Base-by-base conservation (phyloP, 2,888 invertebrate genomes). In the Nephrotoma guestfalica region DNA sequence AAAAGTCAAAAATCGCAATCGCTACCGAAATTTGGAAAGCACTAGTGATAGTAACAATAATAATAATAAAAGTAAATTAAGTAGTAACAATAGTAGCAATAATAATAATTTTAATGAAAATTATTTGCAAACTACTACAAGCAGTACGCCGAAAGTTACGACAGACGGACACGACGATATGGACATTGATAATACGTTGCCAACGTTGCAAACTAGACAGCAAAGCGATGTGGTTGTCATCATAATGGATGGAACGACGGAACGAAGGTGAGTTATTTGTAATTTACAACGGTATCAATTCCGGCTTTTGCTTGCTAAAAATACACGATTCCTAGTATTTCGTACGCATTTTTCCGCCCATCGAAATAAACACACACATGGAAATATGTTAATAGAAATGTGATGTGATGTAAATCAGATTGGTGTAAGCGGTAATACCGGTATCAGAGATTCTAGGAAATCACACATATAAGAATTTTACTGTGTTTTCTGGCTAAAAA, bases 11-110 rank as follows among this genome's bases (percentile, higher is more conserved):
- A 84, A 42, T 84, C 84, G 84, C 41, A 84, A 84, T 41, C 41
- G 84, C 30, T 71, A 71, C 30, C 71, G 71, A 71, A 71, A 71
- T 71, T 9, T 71, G 71, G 51, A 51, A 13, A 83, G 71, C 43
- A 86, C 41, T 9, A 71, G 86, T 15, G 86, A 87, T 47, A 87
- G 84, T 84, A 86, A 87, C 40, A 84, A 47, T 83, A 7, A 41
- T 6, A 84, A 41, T 41, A 84, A 41, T 84, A n/a, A 41, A 15
- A 42, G 0, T 41, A 84, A 84, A 41, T 41, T 42, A 84, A 84
- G n/a, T 84, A 41, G 41, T 84, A 41, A 2, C 30, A 71, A 9
- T 6, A 71, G 11, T 41, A 84, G 18, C n/a, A 41, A n/a, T 11
- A 41, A 41, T 13, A 84, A 84, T 42, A 15, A 40, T 41, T 41